phyloP scores from a whole-genome alignment of 2,888 invertebrate genomes.

The Cryptocheilus praepositus region DNA sequence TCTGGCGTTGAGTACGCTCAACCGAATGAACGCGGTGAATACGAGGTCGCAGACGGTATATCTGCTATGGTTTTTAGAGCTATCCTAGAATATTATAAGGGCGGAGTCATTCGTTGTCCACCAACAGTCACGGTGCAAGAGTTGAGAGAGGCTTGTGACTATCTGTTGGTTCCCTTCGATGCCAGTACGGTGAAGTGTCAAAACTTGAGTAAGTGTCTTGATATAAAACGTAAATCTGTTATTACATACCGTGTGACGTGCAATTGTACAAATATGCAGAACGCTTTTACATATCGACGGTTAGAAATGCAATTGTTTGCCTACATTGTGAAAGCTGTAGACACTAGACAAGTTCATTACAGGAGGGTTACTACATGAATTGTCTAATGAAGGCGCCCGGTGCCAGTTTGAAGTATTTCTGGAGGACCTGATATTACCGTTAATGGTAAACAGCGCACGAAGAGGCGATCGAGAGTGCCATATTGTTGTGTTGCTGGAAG shows the following conservation, averaged over 20 bases:
- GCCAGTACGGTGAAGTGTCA: conserved; percentile 96
- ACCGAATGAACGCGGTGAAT: conserved; percentile 97
- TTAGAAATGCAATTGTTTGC: not conserved
- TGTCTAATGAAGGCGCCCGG: conserved; percentile 99
- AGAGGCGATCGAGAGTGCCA: conserved; percentile 98
- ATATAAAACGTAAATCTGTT: not conserved
- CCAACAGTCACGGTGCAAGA: conserved; percentile 97
- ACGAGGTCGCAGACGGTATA: conserved; percentile 97
- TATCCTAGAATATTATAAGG: conserved; percentile 95
- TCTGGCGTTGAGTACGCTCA: conserved; percentile 93
- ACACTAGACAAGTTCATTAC: conserved; percentile 43
- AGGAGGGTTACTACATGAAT: conserved; percentile 96
- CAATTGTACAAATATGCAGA: not conserved
- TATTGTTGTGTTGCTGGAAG: conserved; percentile 95
- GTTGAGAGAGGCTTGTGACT: conserved; percentile 98
- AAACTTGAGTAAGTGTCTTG: conserved; percentile 87
- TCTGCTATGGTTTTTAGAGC: conserved; percentile 96
- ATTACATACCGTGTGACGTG: no score
- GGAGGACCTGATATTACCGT: conserved; percentile 94
- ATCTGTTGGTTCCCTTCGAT: conserved; percentile 97
- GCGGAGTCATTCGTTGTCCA: conserved; percentile 94
- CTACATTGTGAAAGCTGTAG: not conserved
- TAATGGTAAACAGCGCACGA: conserved; percentile 96
- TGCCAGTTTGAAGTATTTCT: conserved; percentile 97
- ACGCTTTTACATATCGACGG: not conserved